A percentile compares a stretch with the other conserved stretches of the same genome.
Evolutionary conservation across 2,113 vertebrate species (phyloP).

Genomic region (Pelvicachromis taeniatus): DNA sequence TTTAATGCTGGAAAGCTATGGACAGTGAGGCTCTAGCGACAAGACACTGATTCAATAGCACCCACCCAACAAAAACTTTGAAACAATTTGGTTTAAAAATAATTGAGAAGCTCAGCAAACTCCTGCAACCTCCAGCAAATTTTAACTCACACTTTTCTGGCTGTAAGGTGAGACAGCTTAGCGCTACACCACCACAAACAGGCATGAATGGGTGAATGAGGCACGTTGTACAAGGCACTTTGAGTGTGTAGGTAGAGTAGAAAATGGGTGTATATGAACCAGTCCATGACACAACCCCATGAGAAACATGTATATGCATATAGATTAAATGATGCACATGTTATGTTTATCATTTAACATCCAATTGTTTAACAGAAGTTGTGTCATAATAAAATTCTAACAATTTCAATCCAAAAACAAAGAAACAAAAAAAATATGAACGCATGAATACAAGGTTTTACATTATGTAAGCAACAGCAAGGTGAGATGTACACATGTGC

Average conservation of each 20-base stretch:
- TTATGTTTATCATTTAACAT: too few relatives aligned
- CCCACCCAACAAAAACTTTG: not conserved
- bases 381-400: too few relatives aligned
- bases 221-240: not conserved
- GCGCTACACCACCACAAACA: not conserved
- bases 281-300: not conserved
- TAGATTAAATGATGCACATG: too few relatives aligned
- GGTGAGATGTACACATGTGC: too few relatives aligned
- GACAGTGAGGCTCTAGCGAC: not conserved
- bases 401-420: not conserved
- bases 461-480: not conserved
- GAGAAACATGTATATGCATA: not conserved
- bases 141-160: not conserved
- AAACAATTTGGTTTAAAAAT: not conserved
- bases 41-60: not conserved
- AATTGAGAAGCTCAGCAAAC: not conserved
- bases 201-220: not conserved
- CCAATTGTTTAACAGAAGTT: too few relatives aligned
- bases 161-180: not conserved
- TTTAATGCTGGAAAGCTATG: not conserved
- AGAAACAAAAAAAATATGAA: too few relatives aligned
- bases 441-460: not conserved
- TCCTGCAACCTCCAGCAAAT: not conserved
- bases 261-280: not conserved
- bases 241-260: not conserved